Percentiles rank a stretch among this genome's conserved stretches.
These are phyloP conservation scores for Crenuchus spilurus DNA, from an alignment of 2,797 vertebrate genomes.

Conservation along the genomic window DNA sequence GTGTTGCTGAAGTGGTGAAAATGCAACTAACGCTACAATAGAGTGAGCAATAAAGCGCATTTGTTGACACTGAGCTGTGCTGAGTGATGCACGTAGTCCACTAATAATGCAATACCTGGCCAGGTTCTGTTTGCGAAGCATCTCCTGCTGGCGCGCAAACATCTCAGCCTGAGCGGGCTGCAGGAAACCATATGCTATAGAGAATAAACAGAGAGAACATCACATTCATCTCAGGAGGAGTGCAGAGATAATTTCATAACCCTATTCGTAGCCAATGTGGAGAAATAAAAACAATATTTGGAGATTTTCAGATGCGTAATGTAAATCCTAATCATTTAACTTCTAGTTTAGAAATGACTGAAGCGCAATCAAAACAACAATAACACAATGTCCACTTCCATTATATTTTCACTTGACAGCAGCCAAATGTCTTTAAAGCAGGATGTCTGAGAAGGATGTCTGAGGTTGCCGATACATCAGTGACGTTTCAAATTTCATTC, in stretches of 20 bases:
- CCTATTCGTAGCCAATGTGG: background rate
- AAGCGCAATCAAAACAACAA: background rate
- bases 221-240: slow-evolving; percentile 4
- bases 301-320: background rate
- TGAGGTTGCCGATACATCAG: too few species aligned
- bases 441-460: too few species aligned
- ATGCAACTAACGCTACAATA: background rate
- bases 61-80: background rate
- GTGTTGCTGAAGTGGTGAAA: background rate
- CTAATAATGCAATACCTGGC: slow-evolving; percentile 81
- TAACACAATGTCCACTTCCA: too few species aligned
- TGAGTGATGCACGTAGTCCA: background rate
- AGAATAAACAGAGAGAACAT: slow-evolving; percentile 2
- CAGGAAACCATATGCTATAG: slow-evolving; percentile 90
- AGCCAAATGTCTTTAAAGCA: too few species aligned
- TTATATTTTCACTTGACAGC: background rate
- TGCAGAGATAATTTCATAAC: background rate
- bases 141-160: slow-evolving; percentile 93
- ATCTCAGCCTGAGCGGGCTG: slow-evolving; percentile 93
- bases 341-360: background rate
- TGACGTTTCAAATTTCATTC: too few species aligned
- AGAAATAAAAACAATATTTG: slow-evolving; percentile 7
- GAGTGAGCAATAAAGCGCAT: background rate
- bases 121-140: slow-evolving; percentile 94
- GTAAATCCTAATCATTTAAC: background rate